phyloP scores from a whole-genome alignment of 2,797 vertebrate species.

The Sebastes vulpes region DNA sequence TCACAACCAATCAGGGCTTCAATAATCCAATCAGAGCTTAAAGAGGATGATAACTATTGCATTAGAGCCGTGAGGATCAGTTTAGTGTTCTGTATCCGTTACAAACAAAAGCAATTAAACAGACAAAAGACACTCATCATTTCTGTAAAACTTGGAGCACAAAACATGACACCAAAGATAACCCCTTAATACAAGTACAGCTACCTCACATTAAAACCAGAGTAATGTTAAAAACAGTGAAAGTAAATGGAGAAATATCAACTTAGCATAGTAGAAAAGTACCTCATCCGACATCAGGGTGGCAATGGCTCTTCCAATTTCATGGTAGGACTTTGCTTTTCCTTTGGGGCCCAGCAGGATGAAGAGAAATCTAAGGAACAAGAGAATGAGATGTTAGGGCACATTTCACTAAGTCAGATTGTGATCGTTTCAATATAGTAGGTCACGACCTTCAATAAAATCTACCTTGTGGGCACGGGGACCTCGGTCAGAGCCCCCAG shows the following conservation, averaged over 20 bases:
- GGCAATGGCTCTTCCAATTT: slow-evolving; percentile 97
- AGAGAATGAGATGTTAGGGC: not conserved
- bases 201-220: not conserved
- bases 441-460: too few species aligned
- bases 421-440: too few species aligned
- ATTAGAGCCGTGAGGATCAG: not conserved
- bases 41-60: not conserved
- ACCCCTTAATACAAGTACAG: not conserved
- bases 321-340: slow-evolving; percentile 97
- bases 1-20: not conserved
- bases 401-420: not conserved
- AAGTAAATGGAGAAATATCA: not conserved
- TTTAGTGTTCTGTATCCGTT: not conserved
- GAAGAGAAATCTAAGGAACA: slow-evolving; percentile 91
- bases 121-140: not conserved
- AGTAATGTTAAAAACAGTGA: not conserved
- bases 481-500: slow-evolving; percentile 96
- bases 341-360: slow-evolving; percentile 97
- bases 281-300: slow-evolving; percentile 99
- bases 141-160: not conserved
- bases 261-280: not conserved
- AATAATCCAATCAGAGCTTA: not conserved
- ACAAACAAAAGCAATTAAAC: not conserved
- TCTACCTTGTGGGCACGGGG: slow-evolving; percentile 95
- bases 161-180: not conserved